These are phyloP conservation scores for Protobothrops mucrosquamatus DNA, from an alignment of 2,113 vertebrate genomes.

Conservation along the genomic window DNA sequence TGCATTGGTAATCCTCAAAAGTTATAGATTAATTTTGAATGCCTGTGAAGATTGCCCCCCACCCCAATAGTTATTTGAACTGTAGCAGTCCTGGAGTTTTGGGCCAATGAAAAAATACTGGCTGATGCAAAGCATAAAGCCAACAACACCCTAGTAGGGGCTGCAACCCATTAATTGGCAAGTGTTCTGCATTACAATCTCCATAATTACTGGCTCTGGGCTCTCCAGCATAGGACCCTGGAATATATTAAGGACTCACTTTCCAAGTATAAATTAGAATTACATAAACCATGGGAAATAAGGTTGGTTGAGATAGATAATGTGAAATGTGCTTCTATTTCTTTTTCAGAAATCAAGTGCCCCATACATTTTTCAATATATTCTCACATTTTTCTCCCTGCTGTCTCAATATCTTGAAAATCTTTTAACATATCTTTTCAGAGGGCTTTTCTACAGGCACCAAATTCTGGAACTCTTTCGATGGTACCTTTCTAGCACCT, in stretches of 20 bases:
- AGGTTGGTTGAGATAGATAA: background rate
- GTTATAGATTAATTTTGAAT: background rate
- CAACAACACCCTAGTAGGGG: background rate
- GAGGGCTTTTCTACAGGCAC: background rate
- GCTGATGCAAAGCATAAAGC: background rate
- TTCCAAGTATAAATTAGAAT: too few species aligned
- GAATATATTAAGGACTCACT: too few species aligned
- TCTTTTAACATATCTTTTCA: background rate
- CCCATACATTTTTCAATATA: background rate
- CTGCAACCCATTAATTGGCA: too few species aligned
- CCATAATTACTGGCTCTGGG: too few species aligned
- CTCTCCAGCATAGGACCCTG: too few species aligned
- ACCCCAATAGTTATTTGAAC: background rate
- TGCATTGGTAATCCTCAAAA: background rate
- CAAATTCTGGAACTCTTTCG: background rate
- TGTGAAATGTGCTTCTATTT: background rate
- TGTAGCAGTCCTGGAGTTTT: background rate
- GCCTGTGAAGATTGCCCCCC: background rate
- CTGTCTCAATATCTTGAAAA: background rate
- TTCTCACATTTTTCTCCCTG: background rate
- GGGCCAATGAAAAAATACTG: background rate
- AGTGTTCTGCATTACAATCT: too few species aligned
- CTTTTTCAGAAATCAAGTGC: background rate
- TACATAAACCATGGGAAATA: background rate
- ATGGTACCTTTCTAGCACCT: background rate